A percentile compares a stretch with the other conserved stretches of the same genome.
Conservation (phyloP, 2,888 invertebrate genomes). For the Adelphocoris suturalis region DNA sequence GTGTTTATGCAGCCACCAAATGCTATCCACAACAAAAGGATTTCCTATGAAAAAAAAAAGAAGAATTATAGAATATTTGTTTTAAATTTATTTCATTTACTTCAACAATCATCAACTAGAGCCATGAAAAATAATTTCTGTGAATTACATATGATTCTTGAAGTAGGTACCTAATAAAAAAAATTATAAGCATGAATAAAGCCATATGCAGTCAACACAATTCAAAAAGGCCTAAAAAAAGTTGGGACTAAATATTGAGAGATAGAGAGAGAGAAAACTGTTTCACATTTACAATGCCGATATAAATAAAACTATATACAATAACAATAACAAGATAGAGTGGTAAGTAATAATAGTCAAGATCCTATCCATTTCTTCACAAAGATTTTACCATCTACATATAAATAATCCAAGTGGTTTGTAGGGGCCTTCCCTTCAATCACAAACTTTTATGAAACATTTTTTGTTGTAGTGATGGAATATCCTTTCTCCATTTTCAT, state of each 20-base stretch:
- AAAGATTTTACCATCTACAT: background rate
- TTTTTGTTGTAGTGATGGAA: too few relatives aligned
- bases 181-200: background rate
- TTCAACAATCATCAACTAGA: conserved; percentile 58
- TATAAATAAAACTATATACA: conserved; percentile 47
- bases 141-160: conserved; percentile 33
- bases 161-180: background rate
- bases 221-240: background rate
- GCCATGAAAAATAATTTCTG: conserved; percentile 52
- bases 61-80: background rate
- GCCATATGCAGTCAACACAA: background rate
- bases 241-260: background rate
- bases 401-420: background rate
- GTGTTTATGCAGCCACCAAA: too few relatives aligned
- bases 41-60: too few relatives aligned
- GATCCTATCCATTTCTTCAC: background rate
- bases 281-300: background rate
- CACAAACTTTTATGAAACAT: background rate
- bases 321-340: conserved; percentile 44
- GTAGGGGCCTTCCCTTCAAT: background rate
- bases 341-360: background rate
- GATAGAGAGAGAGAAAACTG: background rate
- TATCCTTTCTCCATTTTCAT: too few relatives aligned
- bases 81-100: conserved; percentile 44
- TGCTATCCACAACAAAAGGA: too few relatives aligned